These are phyloP conservation scores for Peucedramus taeniatus DNA, from an alignment of 2,113 vertebrate species.

Conservation along the genomic window DNA sequence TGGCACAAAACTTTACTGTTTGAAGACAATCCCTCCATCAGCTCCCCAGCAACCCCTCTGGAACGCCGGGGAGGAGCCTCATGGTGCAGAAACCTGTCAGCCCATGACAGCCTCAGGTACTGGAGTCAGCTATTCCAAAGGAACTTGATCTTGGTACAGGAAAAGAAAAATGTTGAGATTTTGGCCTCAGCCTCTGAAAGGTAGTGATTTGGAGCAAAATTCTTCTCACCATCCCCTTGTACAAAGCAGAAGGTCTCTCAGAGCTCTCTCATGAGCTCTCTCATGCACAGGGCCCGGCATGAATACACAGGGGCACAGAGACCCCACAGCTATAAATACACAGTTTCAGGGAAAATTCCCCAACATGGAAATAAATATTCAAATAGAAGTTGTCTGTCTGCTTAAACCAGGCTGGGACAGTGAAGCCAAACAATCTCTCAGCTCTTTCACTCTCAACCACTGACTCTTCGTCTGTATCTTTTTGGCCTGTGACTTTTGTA, in stretches of 20 bases:
- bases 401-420: neutral
- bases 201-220: neutral
- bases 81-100: rapidly evolving
- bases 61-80: neutral
- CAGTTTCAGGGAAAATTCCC: neutral
- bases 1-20: neutral
- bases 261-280: neutral
- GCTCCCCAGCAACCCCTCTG: neutral
- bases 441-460: neutral
- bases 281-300: neutral
- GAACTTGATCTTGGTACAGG: neutral
- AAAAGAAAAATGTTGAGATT: neutral
- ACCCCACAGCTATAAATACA: neutral
- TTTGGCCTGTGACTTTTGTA: neutral
- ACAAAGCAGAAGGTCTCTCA: neutral
- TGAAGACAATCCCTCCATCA: neutral
- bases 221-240: neutral
- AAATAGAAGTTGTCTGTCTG: neutral
- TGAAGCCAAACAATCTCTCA: neutral
- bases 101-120: neutral
- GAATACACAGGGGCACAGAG: neutral
- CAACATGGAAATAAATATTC: neutral
- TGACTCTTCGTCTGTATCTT: rapidly evolving
- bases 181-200: neutral
- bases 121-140: neutral